Conservation (phyloP, 2,113 vertebrate genomes). For the Ctenodactylus gundi region DNA sequence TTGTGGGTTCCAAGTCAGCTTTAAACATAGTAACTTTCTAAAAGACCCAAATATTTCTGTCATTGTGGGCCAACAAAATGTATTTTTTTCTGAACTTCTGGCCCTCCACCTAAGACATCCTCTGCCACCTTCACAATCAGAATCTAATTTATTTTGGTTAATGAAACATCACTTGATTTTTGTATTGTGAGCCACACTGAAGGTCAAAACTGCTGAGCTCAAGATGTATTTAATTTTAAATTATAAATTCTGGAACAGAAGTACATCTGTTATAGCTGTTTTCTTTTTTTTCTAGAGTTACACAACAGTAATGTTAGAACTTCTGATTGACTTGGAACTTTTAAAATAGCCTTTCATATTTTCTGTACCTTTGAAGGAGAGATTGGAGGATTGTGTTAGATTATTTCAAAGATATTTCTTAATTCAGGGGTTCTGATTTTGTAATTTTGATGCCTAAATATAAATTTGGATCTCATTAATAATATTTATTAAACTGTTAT, state of each 20-base stretch:
- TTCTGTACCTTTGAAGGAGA: neutral
- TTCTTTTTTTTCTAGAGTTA: slow-evolving; percentile 47
- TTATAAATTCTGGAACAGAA: slow-evolving; percentile 26
- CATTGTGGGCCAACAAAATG: slow-evolving; percentile 14
- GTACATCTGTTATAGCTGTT: slow-evolving; percentile 8
- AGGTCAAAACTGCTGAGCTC: slow-evolving; percentile 36
- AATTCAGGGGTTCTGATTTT: slow-evolving; percentile 2
- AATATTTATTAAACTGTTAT: neutral
- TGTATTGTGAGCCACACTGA: neutral
- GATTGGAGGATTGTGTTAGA: neutral
- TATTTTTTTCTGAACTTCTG: slow-evolving; percentile 29
- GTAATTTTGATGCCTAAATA: neutral
- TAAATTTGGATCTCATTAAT: neutral
- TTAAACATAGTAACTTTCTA: slow-evolving; percentile 36
- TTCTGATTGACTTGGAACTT: neutral
- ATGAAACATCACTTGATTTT: slow-evolving; percentile 39
- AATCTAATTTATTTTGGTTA: slow-evolving; percentile 47
- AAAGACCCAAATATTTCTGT: neutral
- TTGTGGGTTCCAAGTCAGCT: slow-evolving; percentile 41
- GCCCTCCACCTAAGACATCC: neutral
- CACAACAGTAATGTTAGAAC: neutral
- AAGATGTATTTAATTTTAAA: slow-evolving; percentile 56
- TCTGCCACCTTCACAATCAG: slow-evolving; percentile 17
- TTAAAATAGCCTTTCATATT: slow-evolving; percentile 1
- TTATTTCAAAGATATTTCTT: neutral